Evolutionary conservation across 2,113 vertebrate genomes (phyloP).

Genomic region (Carassius carassius): DNA sequence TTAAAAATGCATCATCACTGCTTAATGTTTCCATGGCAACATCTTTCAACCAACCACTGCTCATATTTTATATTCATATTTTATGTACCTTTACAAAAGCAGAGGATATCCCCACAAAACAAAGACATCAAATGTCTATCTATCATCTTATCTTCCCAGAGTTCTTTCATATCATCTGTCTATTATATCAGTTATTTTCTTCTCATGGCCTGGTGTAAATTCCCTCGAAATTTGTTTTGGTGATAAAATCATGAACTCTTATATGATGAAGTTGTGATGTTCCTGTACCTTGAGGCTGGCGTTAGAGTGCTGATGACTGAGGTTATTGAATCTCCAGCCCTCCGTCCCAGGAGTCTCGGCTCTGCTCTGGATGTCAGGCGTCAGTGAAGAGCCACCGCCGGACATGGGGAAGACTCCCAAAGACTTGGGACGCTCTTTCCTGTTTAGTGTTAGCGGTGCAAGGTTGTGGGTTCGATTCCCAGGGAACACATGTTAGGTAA

Average conservation of each 20-base stretch:
- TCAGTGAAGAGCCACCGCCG: conserved; percentile 75
- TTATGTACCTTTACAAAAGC: background rate
- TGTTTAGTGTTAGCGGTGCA: conserved; percentile 47
- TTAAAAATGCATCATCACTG: background rate
- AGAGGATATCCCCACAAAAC: background rate
- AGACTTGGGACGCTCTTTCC: conserved; percentile 95
- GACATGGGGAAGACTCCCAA: conserved; percentile 88
- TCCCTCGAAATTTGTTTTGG: background rate
- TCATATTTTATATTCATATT: background rate
- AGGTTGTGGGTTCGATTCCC: too few species aligned
- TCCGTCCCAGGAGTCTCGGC: conserved; percentile 82
- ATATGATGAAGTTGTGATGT: background rate
- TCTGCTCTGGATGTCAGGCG: conserved; percentile 81
- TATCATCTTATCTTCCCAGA: background rate
- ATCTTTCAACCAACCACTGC: conserved; percentile 22
- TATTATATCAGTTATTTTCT: background rate
- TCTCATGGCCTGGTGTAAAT: background rate
- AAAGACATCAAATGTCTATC: background rate
- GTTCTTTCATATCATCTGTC: background rate
- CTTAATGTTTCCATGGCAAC: conserved; percentile 50
- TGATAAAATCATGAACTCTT: too few species aligned
- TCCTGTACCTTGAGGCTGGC: conserved; percentile 88
- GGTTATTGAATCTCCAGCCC: conserved; percentile 88
- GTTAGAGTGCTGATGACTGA: conserved; percentile 85
- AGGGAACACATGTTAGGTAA: too few species aligned